phyloP scores from a whole-genome alignment of 1,140 invertebrate genomes.

The Drosophila eugracilis region DNA sequence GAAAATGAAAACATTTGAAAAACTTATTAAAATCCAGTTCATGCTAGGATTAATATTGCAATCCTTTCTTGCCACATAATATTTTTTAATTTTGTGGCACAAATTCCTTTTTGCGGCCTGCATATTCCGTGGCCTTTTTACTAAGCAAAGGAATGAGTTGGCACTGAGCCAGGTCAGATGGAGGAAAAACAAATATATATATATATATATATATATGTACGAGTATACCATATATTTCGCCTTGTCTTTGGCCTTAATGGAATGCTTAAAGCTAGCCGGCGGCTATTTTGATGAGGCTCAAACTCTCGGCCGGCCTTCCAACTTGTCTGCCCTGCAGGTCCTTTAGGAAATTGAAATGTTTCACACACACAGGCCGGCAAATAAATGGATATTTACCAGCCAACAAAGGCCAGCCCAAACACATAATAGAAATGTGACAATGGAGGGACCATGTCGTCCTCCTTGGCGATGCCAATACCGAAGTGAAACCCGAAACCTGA shows the following conservation, averaged over 20 bases:
- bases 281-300: slow-evolving; percentile 60
- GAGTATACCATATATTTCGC: slow-evolving; percentile 22
- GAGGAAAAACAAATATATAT: too few relatives aligned
- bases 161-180: slow-evolving; percentile 18
- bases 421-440: slow-evolving; percentile 76
- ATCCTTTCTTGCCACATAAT: slow-evolving; percentile 23
- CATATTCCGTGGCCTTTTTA: slow-evolving; percentile 19
- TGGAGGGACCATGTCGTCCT: slow-evolving; percentile 25
- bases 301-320: slow-evolving; percentile 25
- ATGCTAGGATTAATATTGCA: background rate
- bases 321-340: slow-evolving; percentile 36
- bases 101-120: slow-evolving; percentile 23
- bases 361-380: slow-evolving; percentile 48
- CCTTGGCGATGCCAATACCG: too few relatives aligned
- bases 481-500: slow-evolving; percentile 7
- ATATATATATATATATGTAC: slow-evolving; percentile 20
- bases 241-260: slow-evolving; percentile 56
- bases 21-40: background rate
- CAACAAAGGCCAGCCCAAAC: slow-evolving; percentile 58
- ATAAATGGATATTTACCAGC: slow-evolving; percentile 72
- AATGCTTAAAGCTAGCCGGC: slow-evolving; percentile 64
- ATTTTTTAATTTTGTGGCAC: slow-evolving; percentile 33
- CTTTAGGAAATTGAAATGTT: slow-evolving; percentile 79
- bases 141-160: slow-evolving; percentile 3
- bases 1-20: slow-evolving; percentile 81